phyloP scores from a whole-genome alignment of 2,797 vertebrate genomes.

The Bradypodion ventrale region DNA sequence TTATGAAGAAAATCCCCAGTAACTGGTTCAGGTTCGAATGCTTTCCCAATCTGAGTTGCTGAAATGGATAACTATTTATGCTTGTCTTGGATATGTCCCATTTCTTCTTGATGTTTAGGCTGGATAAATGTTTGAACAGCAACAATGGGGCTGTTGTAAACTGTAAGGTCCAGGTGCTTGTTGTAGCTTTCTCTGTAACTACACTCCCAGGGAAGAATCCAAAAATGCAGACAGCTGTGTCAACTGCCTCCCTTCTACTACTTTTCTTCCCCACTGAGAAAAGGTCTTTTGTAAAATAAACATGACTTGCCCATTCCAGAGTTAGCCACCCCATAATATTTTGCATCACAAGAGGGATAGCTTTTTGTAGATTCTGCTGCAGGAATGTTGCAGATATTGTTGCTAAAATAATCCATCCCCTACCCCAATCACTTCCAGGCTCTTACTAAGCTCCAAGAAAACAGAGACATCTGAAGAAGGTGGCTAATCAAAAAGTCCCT shows the following conservation, averaged over 20 bases:
- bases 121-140: background rate
- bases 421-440: background rate
- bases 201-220: no score
- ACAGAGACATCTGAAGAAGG: background rate
- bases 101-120: background rate
- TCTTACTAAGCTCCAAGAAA: background rate
- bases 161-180: background rate
- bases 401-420: background rate
- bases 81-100: background rate
- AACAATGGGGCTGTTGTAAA: background rate
- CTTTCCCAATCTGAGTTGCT: slow-evolving; percentile 28
- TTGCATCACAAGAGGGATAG: background rate
- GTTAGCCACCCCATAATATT: background rate
- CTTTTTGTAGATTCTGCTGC: no score
- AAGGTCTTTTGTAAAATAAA: background rate
- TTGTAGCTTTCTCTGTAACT: background rate
- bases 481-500: background rate
- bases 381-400: background rate
- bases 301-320: background rate
- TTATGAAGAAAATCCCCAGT: slow-evolving; percentile 51
- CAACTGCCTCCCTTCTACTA: background rate
- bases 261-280: background rate
- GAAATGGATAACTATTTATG: background rate
- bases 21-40: slow-evolving; percentile 18
- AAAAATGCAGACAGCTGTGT: background rate